phyloP scores from a whole-genome alignment of 2,888 invertebrate species.

The Euplagia quadripunctaria region DNA sequence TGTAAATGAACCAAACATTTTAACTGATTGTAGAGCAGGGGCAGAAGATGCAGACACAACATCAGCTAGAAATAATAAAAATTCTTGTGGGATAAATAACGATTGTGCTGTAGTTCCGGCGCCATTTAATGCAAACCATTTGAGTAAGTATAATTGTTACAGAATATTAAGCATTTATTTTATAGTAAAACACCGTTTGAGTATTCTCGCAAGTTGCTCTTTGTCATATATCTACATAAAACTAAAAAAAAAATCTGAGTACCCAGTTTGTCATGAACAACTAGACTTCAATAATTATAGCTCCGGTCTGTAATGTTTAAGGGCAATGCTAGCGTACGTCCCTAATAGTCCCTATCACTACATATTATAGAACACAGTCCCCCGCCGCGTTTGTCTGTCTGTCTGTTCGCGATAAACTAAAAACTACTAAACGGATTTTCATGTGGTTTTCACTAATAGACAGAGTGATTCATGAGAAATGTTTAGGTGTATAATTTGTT shows the following conservation, averaged over 20 bases:
- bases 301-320: too few relatives aligned
- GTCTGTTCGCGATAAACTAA: too few relatives aligned
- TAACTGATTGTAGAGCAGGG: slow-evolving; percentile 68
- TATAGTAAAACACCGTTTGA: neutral
- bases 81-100: slow-evolving; percentile 43
- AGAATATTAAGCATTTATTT: neutral
- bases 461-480: too few relatives aligned
- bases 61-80: slow-evolving; percentile 55
- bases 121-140: slow-evolving; percentile 46
- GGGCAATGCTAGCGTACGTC: too few relatives aligned
- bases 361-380: too few relatives aligned
- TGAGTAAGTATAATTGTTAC: slow-evolving; percentile 44
- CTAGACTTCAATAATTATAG: too few relatives aligned
- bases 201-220: neutral
- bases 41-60: slow-evolving; percentile 68
- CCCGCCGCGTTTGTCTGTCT: too few relatives aligned
- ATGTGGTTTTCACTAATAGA: too few relatives aligned
- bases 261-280: too few relatives aligned
- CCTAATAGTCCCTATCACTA: too few relatives aligned
- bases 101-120: slow-evolving; percentile 67
- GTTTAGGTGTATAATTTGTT: too few relatives aligned
- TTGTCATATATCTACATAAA: neutral
- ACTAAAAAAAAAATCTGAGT: neutral
- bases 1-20: neutral
- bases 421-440: too few relatives aligned